Percentiles rank a stretch among this genome's conserved stretches.
Evolutionary conservation across 2,113 vertebrate species (phyloP).

Genomic region (Xenus cinereus): DNA sequence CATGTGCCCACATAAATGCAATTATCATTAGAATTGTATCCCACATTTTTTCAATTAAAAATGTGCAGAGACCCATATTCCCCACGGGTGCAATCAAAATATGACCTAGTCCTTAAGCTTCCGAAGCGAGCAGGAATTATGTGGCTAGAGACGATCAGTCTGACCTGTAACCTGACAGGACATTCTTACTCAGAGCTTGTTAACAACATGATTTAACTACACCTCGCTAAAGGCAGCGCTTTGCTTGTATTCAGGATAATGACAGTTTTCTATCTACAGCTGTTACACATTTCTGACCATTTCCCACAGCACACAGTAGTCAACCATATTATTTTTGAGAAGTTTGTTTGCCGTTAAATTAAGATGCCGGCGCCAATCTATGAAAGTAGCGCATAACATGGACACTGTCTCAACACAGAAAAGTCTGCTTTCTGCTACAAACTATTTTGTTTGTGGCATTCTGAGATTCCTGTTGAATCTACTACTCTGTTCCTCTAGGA

Average conservation of each 20-base stretch:
- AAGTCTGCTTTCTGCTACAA: background rate
- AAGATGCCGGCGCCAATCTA: background rate
- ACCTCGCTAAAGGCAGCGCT: background rate
- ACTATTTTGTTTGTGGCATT: too few species aligned
- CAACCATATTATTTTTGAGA: background rate
- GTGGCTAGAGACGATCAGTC: background rate
- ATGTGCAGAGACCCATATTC: background rate
- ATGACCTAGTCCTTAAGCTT: background rate
- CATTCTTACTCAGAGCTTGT: background rate
- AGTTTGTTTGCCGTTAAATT: background rate
- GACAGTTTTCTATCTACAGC: background rate
- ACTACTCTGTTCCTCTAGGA: background rate
- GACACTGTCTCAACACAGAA: background rate
- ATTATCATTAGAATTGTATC: background rate
- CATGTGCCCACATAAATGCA: background rate
- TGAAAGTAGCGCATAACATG: fast-evolving
- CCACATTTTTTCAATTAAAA: background rate
- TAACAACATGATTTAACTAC: background rate
- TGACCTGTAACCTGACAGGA: background rate
- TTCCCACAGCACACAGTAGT: background rate
- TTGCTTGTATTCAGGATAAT: background rate
- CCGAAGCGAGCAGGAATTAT: background rate
- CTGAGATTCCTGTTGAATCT: background rate
- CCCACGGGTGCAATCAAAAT: background rate
- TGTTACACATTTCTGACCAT: background rate